Evolutionary conservation across 1,140 invertebrate species (phyloP), one percentile per base, ranked within the genome.

Genomic region (Drosophila burlai): DNA sequence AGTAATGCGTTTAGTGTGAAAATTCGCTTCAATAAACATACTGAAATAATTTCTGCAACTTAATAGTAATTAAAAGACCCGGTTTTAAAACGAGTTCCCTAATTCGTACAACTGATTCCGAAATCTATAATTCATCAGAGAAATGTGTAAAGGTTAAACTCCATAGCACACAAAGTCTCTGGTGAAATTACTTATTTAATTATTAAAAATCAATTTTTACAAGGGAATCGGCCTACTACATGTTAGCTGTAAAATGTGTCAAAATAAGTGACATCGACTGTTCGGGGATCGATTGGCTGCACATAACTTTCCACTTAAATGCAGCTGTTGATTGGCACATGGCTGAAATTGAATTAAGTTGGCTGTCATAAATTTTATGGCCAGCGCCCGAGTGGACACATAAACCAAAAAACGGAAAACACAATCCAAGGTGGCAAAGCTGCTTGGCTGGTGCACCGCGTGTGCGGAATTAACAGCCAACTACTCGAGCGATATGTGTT

Each of bases 281-380:
- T 47, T 21, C 43, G 34, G n/a, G 16, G 29, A 29, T 54, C 54
- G 62, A 49, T 57, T 65, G 63, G 65, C 54, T 89, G 72, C 84
- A 89, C 84, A 87, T 87, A 81, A 78, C 80, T 89, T 87, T 87
- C 59, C 84, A 87, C 84, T 87, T 83, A 89, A 87, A 74, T 89
- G 83, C 81, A 87, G 73, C 83, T 78, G 77, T 67, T 89, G 84
- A 89, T 89, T 89, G 83, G 83, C 83, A 89, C 83, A 89, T 78
- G 81, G 83, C 81, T 89, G 18, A 81, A 87, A 87, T 89, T 89
- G 83, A 87, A 87, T 87, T 89, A 78, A 72, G 59, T 81, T 77
- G 80, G 49, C 57, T 77, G 68, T 76, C 78, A 83, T 83, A 63
- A 80, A 83, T 61, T 87, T 83, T 72, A 83, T 78, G 47, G 58